phyloP scores from a whole-genome alignment of 2,888 invertebrate genomes.

The Chromoteleia sp. region DNA sequence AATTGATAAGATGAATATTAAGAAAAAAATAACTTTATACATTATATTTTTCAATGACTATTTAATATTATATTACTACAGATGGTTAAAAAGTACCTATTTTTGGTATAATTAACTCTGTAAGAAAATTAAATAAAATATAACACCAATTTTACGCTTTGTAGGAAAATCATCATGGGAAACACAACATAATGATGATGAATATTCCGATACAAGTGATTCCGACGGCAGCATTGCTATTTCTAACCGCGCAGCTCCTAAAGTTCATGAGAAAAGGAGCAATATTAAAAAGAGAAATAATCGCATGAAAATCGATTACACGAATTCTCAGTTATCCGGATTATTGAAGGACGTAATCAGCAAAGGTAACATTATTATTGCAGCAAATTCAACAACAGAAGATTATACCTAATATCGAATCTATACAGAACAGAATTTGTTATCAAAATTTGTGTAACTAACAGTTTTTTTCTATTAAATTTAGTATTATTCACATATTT shows the following conservation, averaged over 20 bases:
- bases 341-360: slow-evolving; percentile 80
- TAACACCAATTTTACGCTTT: slow-evolving; percentile 5
- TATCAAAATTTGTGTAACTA: not conserved
- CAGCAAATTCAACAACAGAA: slow-evolving; percentile 13
- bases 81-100: too few species aligned
- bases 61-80: too few species aligned
- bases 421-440: slow-evolving; percentile 6
- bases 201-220: slow-evolving; percentile 65
- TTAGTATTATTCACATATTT: slow-evolving; percentile 8
- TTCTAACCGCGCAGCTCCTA: slow-evolving; percentile 11
- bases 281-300: slow-evolving; percentile 65
- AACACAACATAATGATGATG: slow-evolving; percentile 76
- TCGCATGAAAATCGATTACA: slow-evolving; percentile 58
- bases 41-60: too few species aligned
- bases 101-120: too few species aligned
- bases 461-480: not conserved
- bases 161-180: slow-evolving; percentile 79
- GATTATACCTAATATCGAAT: slow-evolving; percentile 1
- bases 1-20: too few species aligned
- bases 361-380: slow-evolving; percentile 69
- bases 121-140: not conserved
- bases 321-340: slow-evolving; percentile 81
- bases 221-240: slow-evolving; percentile 74
- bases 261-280: slow-evolving; percentile 34
- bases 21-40: too few species aligned